A percentile compares a stretch with the other conserved stretches of the same genome.
phyloP scores from a whole-genome alignment of 2,113 vertebrate genomes.

The Shinisaurus crocodilurus region DNA sequence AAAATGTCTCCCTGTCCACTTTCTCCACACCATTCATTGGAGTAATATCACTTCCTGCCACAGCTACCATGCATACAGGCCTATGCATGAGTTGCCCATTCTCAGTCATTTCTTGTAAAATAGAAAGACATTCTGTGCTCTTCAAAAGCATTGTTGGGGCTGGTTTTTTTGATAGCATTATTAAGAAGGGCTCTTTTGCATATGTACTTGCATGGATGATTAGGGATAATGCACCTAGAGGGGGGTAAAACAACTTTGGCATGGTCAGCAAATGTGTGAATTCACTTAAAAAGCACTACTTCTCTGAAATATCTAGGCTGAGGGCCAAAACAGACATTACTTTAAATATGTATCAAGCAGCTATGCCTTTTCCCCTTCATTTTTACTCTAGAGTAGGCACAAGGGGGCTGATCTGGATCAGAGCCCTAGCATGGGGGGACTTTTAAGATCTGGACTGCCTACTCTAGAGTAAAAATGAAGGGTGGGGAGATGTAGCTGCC shows the following conservation, averaged over 20 bases:
- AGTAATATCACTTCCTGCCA: not conserved
- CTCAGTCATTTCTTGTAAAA: not conserved
- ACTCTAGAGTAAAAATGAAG: too few species aligned
- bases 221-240: not conserved
- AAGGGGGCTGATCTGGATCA: too few species aligned
- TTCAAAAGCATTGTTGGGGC: not conserved
- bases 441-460: too few species aligned
- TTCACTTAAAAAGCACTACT: not conserved
- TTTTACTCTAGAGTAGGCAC: too few species aligned
- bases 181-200: not conserved
- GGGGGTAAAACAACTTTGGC: not conserved
- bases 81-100: not conserved
- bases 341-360: too few species aligned
- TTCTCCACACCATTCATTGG: too few species aligned
- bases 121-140: not conserved
- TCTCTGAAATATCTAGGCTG: not conserved
- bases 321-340: not conserved
- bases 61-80: not conserved
- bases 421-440: too few species aligned
- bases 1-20: too few species aligned
- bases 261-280: not conserved
- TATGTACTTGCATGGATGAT: too few species aligned
- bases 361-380: too few species aligned
- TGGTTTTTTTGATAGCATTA: not conserved
- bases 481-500: too few species aligned